Base-by-base conservation (phyloP, 2,888 invertebrate genomes). In the Celastrina argiolus region DNA sequence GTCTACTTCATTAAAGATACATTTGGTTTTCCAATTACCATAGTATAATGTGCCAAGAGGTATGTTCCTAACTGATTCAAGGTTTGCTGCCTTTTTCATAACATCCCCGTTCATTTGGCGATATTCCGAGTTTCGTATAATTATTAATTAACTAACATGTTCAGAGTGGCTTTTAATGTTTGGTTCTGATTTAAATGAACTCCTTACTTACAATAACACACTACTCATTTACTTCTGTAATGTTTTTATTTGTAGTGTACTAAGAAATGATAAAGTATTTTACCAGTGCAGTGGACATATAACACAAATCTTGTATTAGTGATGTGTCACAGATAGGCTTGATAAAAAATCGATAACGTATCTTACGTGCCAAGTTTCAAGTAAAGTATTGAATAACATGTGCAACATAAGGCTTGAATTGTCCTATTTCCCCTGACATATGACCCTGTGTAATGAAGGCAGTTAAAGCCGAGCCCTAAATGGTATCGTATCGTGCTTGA, bases 381-480 rank as follows among this genome's bases (percentile, higher is more conserved):
- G 63, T 16, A 41, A 63, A 66, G 67, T 61, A 69, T 64, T 65
- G 65, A 65, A 68, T 28, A 42, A 73, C 75, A 73, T 74, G 67
- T 73, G 74, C 69, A 76, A 83, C 88, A 88, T 82, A 87, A 87
- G 88, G 85, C 76, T 75, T 70, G 71, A 74, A 74, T 74, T 80
- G 87, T 82, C 85, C 88, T 81, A 84, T 84, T 88, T 90, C 84
- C 82, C 83, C 81, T 86, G 88, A 88, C 86, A 84, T 85, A 82
- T 86, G 88, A 88, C 89, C 88, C 84, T 86, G 88, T 76, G 72
- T 81, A 42, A 64, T 78, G 80, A 85, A 85, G 84, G 87, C 84
- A 81, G 78, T 80, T 80, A 87, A 87, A 87, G 83, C 82, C 83
- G 80, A 76, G 79, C 89, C 88, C 79, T 83, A 88, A 75, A 91